Percentiles rank a stretch among this genome's conserved stretches.
Conservation (phyloP, 2,113 vertebrate genomes). For the Gorsachius goisagi region DNA sequence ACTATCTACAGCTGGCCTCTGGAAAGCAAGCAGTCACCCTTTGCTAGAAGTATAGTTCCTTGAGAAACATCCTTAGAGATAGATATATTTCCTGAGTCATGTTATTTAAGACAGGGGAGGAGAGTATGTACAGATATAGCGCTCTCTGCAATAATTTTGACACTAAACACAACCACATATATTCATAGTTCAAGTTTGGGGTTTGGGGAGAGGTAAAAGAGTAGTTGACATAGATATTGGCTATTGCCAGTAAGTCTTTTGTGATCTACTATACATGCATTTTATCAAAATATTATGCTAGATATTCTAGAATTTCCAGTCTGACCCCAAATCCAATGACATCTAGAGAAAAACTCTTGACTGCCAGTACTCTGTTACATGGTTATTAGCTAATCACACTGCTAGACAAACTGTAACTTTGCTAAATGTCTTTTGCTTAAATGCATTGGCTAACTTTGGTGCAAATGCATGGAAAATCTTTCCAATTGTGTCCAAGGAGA, state of each 20-base stretch:
- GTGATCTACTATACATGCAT: background rate
- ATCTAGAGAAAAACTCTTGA: background rate
- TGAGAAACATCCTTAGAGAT: background rate
- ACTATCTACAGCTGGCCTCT: background rate
- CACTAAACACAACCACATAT: background rate
- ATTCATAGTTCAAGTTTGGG: background rate
- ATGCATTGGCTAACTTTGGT: background rate
- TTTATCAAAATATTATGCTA: background rate
- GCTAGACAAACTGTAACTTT: background rate
- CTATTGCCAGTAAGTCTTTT: background rate
- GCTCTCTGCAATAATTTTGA: background rate
- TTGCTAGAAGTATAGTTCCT: background rate
- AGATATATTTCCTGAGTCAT: conserved; percentile 1
- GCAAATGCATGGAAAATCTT: background rate
- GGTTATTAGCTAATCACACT: background rate
- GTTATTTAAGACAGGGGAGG: background rate
- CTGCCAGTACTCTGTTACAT: background rate
- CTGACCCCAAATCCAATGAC: background rate
- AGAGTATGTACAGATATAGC: background rate
- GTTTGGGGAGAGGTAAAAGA: background rate
- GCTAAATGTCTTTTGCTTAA: background rate
- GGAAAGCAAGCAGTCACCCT: background rate
- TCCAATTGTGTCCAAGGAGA: no score
- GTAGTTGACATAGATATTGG: background rate
- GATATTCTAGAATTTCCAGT: no score